Evolutionary conservation across 1,140 invertebrate species (phyloP).

Genomic region (Phenacoccus solenopsis): DNA sequence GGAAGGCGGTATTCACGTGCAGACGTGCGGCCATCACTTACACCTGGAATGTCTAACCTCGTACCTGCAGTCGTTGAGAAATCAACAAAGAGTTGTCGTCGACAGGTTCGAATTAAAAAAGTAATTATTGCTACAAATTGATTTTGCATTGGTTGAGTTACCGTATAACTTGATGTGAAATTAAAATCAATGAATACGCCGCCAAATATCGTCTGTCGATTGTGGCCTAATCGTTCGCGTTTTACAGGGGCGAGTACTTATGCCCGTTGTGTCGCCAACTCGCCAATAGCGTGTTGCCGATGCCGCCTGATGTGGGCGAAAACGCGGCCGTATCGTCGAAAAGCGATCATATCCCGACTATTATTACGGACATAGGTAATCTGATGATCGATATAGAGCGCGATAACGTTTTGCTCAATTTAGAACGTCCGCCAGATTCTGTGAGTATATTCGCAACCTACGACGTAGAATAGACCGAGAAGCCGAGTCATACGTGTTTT

Average conservation of each 20-base stretch:
- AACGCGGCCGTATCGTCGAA: constrained; percentile 38
- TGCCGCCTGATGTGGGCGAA: constrained; percentile 65
- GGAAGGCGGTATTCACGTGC: constrained; percentile 87
- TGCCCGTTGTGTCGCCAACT: constrained; percentile 89
- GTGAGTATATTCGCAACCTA: constrained; percentile 26
- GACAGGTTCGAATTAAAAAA: constrained; percentile 39
- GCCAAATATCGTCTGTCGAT: not conserved
- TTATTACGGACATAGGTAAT: not conserved
- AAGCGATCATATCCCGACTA: not conserved
- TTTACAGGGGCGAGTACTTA: constrained; percentile 67
- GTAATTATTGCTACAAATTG: not conserved
- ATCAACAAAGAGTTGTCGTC: constrained; percentile 46
- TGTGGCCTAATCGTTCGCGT: not conserved
- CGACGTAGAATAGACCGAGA: not conserved
- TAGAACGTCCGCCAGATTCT: not conserved
- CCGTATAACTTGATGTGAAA: not conserved
- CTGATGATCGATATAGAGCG: not conserved
- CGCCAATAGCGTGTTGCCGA: constrained; percentile 80
- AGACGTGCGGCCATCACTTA: constrained; percentile 90
- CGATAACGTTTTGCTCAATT: not conserved
- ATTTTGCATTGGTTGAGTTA: not conserved
- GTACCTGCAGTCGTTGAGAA: constrained; percentile 68
- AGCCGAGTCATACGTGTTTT: not conserved
- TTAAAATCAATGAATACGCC: not conserved
- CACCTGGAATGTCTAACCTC: constrained; percentile 84